These are phyloP conservation scores for Orius insidiosus DNA, from an alignment of 1,140 invertebrate species.

Conservation along the genomic window DNA sequence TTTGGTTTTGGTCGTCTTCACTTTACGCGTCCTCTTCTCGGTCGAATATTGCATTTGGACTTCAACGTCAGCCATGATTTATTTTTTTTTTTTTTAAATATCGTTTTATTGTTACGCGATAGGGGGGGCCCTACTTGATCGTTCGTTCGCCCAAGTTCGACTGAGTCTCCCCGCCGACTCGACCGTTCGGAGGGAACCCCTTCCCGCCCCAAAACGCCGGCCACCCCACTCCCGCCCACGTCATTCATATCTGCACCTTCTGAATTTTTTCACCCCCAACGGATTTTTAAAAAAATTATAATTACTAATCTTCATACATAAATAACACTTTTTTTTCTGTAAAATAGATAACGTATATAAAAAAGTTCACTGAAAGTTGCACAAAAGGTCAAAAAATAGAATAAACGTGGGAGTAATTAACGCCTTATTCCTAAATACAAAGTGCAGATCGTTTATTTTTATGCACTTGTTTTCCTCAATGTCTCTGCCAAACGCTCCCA, in stretches of 20 bases:
- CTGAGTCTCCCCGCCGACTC: conserved; percentile 21
- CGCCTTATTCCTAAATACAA: too few species aligned
- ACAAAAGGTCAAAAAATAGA: too few species aligned
- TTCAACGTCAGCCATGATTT: conserved; percentile 69
- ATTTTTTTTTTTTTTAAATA: conserved; percentile 20
- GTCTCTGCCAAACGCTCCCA: too few species aligned
- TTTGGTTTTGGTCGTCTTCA: conserved; percentile 64
- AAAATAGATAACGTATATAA: too few species aligned
- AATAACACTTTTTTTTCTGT: too few species aligned
- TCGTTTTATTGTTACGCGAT: not conserved
- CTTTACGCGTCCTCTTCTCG: conserved; percentile 74
- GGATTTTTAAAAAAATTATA: too few species aligned
- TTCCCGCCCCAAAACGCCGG: conserved; percentile 18
- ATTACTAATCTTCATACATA: too few species aligned
- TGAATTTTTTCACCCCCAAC: too few species aligned
- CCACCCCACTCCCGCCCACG: conserved; percentile 6
- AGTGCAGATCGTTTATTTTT: too few species aligned
- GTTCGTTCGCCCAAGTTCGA: conserved; percentile 10
- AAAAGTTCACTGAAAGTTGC: too few species aligned
- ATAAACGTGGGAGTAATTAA: too few species aligned
- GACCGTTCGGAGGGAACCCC: conserved; percentile 13
- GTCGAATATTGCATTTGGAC: conserved; percentile 58
- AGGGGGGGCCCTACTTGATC: not conserved
- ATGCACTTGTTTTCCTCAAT: too few species aligned
- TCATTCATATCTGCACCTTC: conserved; percentile 3